phyloP scores from a whole-genome alignment of 2,113 vertebrate genomes.

The Callaeas wilsoni region DNA sequence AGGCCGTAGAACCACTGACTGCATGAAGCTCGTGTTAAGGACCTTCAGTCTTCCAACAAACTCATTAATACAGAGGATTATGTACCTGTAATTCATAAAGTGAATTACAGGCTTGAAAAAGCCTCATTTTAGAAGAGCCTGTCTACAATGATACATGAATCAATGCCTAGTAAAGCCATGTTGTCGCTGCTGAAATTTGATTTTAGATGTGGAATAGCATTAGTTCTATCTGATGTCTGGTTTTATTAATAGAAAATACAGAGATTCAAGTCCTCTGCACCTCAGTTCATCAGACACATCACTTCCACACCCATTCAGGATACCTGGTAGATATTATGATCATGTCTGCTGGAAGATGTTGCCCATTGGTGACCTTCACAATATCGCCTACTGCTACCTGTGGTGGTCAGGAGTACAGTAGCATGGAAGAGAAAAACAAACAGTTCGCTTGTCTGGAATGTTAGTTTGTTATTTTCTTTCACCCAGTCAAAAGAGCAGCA shows the following conservation, averaged over 20 bases:
- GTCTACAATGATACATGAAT: neutral
- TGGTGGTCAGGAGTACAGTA: conserved; percentile 70
- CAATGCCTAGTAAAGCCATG: neutral
- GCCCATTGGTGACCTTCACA: conserved; percentile 97
- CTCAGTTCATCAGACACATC: conserved; percentile 63
- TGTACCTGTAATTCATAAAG: neutral
- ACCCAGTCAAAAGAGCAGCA: neutral
- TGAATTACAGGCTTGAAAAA: neutral
- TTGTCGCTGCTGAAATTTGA: neutral
- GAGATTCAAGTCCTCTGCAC: conserved; percentile 19
- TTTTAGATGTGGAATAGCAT: neutral
- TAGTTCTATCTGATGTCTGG: neutral
- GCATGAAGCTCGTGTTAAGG: fast-evolving
- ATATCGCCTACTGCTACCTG: conserved; percentile 98
- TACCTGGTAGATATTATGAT: conserved; percentile 94
- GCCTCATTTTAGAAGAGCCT: neutral
- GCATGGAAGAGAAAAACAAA: conserved; percentile 64
- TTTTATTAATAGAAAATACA: neutral
- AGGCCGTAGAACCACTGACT: neutral
- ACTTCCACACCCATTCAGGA: conserved; percentile 44
- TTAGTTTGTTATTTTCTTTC: conserved; percentile 56
- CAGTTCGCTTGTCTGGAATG: neutral
- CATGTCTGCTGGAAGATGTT: conserved; percentile 97
- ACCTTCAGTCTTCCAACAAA: neutral
- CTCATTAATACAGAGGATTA: neutral